phyloP scores from a whole-genome alignment of 2,113 vertebrate genomes.

The Gobius niger region DNA sequence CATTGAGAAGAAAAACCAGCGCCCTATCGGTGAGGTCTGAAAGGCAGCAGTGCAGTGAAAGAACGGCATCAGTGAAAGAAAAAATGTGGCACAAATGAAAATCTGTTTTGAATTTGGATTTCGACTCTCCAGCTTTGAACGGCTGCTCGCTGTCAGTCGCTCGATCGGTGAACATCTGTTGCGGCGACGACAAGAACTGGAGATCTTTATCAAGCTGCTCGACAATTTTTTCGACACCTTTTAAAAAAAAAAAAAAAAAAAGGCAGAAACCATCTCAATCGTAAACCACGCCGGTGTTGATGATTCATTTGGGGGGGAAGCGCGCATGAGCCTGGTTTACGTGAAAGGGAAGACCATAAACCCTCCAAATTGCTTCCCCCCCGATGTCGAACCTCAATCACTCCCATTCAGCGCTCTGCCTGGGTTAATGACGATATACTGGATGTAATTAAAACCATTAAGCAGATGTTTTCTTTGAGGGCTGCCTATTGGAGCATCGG shows the following conservation, averaged over 20 bases:
- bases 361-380: slow-evolving; percentile 35
- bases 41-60: neutral
- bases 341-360: slow-evolving; percentile 21
- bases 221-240: neutral
- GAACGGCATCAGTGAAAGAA: neutral
- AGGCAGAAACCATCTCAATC: neutral
- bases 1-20: neutral
- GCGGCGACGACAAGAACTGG: neutral
- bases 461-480: slow-evolving; percentile 21
- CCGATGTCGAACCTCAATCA: slow-evolving; percentile 41
- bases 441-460: slow-evolving; percentile 39
- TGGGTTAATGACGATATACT: slow-evolving; percentile 34
- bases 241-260: neutral
- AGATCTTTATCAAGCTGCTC: neutral
- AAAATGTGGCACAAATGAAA: neutral
- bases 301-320: neutral
- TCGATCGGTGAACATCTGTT: neutral
- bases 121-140: neutral
- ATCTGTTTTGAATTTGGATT: neutral
- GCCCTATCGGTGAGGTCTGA: neutral
- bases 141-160: neutral
- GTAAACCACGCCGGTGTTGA: neutral
- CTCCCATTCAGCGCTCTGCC: slow-evolving; percentile 15
- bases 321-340: slow-evolving; percentile 15
- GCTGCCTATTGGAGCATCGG: slow-evolving; percentile 14